Conservation (phyloP, 2,797 vertebrate genomes). For the Notamacropus eugenii region DNA sequence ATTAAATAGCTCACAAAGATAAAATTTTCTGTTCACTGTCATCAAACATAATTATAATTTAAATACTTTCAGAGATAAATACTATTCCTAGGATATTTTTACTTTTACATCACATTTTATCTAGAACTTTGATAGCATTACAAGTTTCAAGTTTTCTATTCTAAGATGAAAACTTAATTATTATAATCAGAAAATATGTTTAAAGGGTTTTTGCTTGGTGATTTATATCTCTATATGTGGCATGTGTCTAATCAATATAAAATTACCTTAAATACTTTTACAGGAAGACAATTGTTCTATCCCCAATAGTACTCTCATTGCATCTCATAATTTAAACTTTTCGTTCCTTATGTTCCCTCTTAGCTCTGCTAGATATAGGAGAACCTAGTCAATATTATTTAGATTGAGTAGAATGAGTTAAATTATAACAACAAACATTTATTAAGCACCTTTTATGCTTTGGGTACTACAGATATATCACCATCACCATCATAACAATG, state of each 20-base stretch:
- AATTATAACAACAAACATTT: neutral
- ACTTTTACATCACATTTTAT: neutral
- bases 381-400: neutral
- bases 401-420: neutral
- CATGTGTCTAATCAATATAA: neutral
- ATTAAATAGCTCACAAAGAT: conserved; percentile 27
- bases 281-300: neutral
- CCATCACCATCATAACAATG: neutral
- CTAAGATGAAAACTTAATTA: neutral
- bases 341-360: neutral
- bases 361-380: neutral
- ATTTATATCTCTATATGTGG: neutral
- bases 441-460: neutral
- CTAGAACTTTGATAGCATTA: neutral
- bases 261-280: neutral
- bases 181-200: neutral
- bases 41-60: conserved; percentile 46
- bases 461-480: neutral
- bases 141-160: neutral
- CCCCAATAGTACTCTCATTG: neutral
- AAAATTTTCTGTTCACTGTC: neutral
- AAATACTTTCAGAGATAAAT: conserved; percentile 49
- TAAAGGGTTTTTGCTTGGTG: neutral
- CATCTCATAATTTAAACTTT: neutral
- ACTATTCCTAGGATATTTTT: neutral